These are phyloP conservation scores for Argyresthia albistria DNA, from an alignment of 2,888 invertebrate genomes.

Conservation along the genomic window DNA sequence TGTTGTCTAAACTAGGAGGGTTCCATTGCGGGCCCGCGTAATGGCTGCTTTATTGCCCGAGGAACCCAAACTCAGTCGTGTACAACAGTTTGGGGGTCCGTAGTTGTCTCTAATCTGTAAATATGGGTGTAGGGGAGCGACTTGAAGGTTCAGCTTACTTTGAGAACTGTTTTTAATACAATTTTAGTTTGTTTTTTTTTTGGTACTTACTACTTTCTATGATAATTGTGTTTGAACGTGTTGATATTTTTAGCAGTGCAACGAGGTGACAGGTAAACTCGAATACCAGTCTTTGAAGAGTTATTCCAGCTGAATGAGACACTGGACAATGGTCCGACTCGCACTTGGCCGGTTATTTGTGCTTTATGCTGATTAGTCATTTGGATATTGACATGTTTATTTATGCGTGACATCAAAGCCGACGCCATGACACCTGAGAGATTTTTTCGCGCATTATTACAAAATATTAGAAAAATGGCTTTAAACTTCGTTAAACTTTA, in stretches of 20 bases:
- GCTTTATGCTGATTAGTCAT: no score
- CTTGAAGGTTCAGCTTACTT: not conserved
- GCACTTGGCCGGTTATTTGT: no score
- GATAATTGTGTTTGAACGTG: slow-evolving; percentile 2
- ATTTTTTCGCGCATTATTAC: no score
- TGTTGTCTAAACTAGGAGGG: not conserved
- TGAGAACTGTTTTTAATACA: not conserved
- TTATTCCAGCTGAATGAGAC: no score
- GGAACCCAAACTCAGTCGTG: not conserved
- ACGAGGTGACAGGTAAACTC: no score
- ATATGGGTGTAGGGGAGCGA: slow-evolving; percentile 20
- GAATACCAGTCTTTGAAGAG: no score
- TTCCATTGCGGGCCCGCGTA: not conserved
- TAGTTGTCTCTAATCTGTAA: slow-evolving; percentile 46
- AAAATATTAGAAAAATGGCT: no score
- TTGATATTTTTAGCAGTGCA: not conserved
- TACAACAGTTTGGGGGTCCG: slow-evolving; percentile 36
- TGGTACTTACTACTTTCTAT: not conserved
- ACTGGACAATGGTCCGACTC: no score
- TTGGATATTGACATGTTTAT: no score
- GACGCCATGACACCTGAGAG: no score
- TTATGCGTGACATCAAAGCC: no score
- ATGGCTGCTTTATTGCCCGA: not conserved
- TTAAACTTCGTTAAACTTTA: no score
- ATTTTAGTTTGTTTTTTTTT: not conserved